Evolutionary conservation across 2,888 invertebrate genomes (phyloP).

Genomic region (Zaprionus obscuricornis): DNA sequence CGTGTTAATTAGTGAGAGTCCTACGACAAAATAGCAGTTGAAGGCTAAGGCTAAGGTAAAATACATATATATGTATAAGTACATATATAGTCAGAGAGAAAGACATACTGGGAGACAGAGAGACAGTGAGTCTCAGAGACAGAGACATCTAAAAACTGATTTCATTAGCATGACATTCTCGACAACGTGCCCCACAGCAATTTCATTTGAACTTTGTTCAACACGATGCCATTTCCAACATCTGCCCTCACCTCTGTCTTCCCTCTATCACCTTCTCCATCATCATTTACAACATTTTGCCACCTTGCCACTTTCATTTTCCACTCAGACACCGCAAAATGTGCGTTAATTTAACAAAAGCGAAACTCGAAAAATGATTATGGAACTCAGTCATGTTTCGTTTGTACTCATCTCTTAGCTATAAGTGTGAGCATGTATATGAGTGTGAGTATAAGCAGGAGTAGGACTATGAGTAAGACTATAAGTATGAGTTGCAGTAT

Average conservation of each 20-base stretch:
- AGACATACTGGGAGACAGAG: too few relatives aligned
- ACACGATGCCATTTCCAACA: constrained; percentile 3
- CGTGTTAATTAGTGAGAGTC: constrained; percentile 34
- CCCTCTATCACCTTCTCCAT: too few relatives aligned
- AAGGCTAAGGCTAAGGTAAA: too few relatives aligned
- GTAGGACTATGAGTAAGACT: too few relatives aligned
- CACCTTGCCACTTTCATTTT: constrained; percentile 9
- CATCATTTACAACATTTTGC: constrained; percentile 21
- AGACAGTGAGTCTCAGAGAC: too few relatives aligned
- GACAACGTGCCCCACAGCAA: constrained; percentile 39
- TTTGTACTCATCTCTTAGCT: too few relatives aligned
- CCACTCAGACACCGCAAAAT: constrained; percentile 1
- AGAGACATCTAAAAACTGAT: constrained; percentile 40
- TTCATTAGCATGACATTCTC: constrained; percentile 44
- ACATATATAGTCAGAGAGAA: too few relatives aligned
- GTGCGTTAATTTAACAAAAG: constrained; percentile 35
- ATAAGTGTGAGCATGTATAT: too few relatives aligned
- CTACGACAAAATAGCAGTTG: too few relatives aligned
- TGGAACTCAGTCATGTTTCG: constrained; percentile 8
- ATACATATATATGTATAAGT: background rate
- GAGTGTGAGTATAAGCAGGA: too few relatives aligned
- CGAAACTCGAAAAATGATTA: constrained; percentile 15
- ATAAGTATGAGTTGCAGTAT: too few relatives aligned
- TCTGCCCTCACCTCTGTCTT: too few relatives aligned
- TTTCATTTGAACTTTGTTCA: constrained; percentile 38